Evolutionary conservation across 1,140 invertebrate genomes (phyloP), one percentile per base, ranked within the genome.

Genomic region (Drosophila pachea): DNA sequence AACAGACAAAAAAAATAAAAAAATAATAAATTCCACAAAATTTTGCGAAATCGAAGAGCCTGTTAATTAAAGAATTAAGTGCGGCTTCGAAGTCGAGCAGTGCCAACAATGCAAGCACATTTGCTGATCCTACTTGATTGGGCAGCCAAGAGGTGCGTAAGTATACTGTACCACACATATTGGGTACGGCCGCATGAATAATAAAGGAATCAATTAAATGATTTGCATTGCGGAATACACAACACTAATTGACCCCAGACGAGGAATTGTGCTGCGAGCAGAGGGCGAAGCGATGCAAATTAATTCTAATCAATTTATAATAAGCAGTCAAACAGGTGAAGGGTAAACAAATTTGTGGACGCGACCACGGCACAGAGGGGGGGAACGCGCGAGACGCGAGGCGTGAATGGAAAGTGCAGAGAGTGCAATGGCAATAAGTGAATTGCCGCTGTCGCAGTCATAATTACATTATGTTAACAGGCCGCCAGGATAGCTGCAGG

Each of bases 401-500:
- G 60, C 16, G 42, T 4, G 42, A 22, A 22, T 22, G 22, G 22
- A 11, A 14, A 33, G 32, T 47, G 40, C 22, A 9, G 33, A 29
- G 33, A 22, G 47, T 59, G 49, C 62, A 71, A 35, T 49, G 50
- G 38, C 48, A 48, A 38, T 60, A 67, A 71, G 42, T 67, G 63
- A 67, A 68, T 68, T 55, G 60, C 16, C 31, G 62, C 63, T 67
- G 68, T 67, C 63, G 61, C 49, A 67, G 36, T 56, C 56, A 73
- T 73, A 73, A 73, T 73, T 73, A 63, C 65, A 62, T 68, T 68
- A 62, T 63, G 52, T 63, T 59, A 35, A 67, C 64, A 60, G 49
- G n/a, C 16, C 29, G 29, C 22, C 5, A n/a, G 9, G 4, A 9
- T 6, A 35, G 4, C 38, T 35, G 33, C 11, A 7, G 33, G 2